Evolutionary conservation across 2,113 vertebrate genomes (phyloP).

Genomic region (Passer domesticus): DNA sequence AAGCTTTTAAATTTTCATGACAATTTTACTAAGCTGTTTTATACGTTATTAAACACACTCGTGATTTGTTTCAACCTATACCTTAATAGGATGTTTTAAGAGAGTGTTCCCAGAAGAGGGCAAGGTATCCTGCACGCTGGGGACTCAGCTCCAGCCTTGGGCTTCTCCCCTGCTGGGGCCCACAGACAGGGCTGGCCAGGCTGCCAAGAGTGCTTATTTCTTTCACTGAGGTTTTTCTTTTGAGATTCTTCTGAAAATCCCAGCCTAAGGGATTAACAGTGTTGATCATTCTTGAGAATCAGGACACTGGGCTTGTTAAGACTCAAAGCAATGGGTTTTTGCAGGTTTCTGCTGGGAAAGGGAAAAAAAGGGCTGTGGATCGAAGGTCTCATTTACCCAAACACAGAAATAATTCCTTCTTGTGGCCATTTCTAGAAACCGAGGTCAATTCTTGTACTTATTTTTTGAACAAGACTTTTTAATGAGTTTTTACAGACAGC

Average conservation of each 20-base stretch:
- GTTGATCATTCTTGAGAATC: not conserved
- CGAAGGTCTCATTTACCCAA: not conserved
- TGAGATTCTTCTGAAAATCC: not conserved
- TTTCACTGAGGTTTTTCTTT: not conserved
- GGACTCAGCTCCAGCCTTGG: not conserved
- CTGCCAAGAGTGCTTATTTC: not conserved
- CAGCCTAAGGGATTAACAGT: not conserved
- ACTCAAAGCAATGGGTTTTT: not conserved
- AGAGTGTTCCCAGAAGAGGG: constrained; percentile 37
- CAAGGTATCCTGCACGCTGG: not conserved
- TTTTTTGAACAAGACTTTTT: constrained; percentile 20
- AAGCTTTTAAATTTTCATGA: constrained; percentile 71
- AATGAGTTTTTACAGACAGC: not conserved
- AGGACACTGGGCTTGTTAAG: not conserved
- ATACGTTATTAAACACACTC: constrained; percentile 66
- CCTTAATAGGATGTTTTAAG: constrained; percentile 46
- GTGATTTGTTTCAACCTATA: constrained; percentile 57
- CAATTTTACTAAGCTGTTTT: constrained; percentile 68
- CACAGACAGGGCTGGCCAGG: not conserved
- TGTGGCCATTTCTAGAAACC: not conserved
- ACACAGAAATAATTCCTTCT: constrained; percentile 2
- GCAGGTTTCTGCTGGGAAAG: not conserved
- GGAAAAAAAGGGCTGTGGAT: not conserved
- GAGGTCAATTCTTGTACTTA: not conserved
- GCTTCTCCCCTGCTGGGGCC: not conserved